Base-by-base conservation (phyloP, 23 tunicate genomes). In the Corella eumyota region DNA sequence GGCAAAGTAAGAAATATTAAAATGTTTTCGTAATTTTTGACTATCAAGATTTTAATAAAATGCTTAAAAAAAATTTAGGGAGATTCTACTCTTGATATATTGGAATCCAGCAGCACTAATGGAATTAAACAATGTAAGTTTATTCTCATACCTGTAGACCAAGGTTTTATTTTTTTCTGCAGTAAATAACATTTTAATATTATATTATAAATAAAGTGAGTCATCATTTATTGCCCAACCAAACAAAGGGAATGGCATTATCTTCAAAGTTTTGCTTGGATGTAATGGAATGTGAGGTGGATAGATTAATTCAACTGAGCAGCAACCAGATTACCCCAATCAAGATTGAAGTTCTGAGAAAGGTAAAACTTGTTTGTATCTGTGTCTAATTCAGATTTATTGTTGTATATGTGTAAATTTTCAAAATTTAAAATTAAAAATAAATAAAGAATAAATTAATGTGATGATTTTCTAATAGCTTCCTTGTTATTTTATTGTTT, bases 231-330 rank as follows among this genome's bases (percentile, higher is more conserved):
- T 57, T 88, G 53, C 57, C 72, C 24, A 73, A 88, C 56, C 96
- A 88, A 46, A 88, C 86, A 44, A 88, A 88, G 67, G 96, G 96
- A 32, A 78, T 88, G 96, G 70, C 72, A 47, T 33, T 78, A 65
- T 38, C 56, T 2, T 54, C 88, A 3, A 88, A 88, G 40, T 64
- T 78, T 19, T 65, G 35, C 24, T 64, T 78, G 62, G 81, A 88
- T 21, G 88, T 83, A n/a, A 62, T 73, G 68, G 22, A 64, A 4
- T 72, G 88, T 54, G 96, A 88, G 36, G 88, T 88, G 56, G 61
- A 68, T 35, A 38, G 88, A 31, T 55, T 88, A 34, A 46, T 57
- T 36, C 96, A 88, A 59, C 88, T 88, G 33, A 49, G 81, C 28
- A 45, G 67, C 22, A 60, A 50, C 35, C 72, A 72, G 68, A 40